Evolutionary conservation across 2,797 vertebrate species (phyloP), one percentile per base, ranked within the genome.

Genomic region (Mallotus villosus): DNA sequence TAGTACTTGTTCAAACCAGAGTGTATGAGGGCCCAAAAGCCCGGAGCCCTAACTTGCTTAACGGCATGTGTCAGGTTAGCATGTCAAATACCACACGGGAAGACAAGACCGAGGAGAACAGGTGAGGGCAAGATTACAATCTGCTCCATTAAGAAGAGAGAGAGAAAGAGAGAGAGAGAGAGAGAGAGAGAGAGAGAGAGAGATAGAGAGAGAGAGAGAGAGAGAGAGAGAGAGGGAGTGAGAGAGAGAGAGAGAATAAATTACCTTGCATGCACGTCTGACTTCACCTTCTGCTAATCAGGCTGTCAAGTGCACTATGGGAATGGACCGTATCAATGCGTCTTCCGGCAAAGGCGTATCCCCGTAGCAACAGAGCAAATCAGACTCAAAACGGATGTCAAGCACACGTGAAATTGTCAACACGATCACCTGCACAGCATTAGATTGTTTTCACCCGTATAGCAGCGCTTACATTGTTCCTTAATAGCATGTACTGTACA

Each of bases 281-380:
- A 79, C 41, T 74, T 84, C 73, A 84, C 61, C 68, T 87, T 80
- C 80, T 67, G 77, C 21, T 88, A 85, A 85, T 76, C 72, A 77
- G 62, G 46, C 81, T 88, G 85, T 85, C 86, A 87, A 80, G 41
- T 84, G 32, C 62, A 74, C 21, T 67, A 29, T 63, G 67, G 78
- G 84, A 74, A 82, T 61, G 67, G 14, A 61, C 25, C 66, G 68
- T 71, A 62, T 63, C 76, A 59, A 71, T 5, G 63, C 68, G 72
- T 65, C 79, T 68, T 76, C 66, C 34, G 70, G 41, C 60, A 60
- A 51, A 86, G 76, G 66, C 71, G 79, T 82, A 73, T 84, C 81
- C 73, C 53, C 1, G 29, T 76, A 80, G 64, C 72, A 64, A 70
- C 21, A 67, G 59, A 81, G 75, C 73, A 82, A 85, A 87, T 89